Evolutionary conservation across 2,888 invertebrate species (phyloP).

Genomic region (Anodontia alba): DNA sequence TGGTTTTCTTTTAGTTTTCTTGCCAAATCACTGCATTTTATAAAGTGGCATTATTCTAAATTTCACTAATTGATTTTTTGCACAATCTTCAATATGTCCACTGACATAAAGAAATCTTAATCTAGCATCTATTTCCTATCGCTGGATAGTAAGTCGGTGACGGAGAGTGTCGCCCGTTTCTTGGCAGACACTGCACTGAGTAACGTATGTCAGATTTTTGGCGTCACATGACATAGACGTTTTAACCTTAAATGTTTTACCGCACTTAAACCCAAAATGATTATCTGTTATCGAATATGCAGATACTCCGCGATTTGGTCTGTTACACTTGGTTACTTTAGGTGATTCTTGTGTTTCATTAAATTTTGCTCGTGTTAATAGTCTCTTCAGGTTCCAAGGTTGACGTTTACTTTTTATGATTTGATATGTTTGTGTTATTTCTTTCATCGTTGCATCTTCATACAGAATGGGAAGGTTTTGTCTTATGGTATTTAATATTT

Average conservation of each 20-base stretch:
- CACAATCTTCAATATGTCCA: not conserved
- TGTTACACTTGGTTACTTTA: not conserved
- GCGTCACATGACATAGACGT: slow-evolving; percentile 7
- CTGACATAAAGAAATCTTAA: not conserved
- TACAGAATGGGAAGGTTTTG: not conserved
- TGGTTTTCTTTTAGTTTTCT: not conserved
- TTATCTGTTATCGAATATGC: not conserved
- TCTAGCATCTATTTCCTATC: not conserved
- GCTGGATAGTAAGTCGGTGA: not conserved
- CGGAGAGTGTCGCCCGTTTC: slow-evolving; percentile 7
- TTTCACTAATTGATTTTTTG: not conserved
- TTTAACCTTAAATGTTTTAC: not conserved
- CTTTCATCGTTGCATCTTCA: not conserved
- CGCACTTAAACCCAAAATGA: not conserved
- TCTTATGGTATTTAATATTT: not conserved
- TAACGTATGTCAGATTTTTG: not conserved
- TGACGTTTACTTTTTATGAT: not conserved
- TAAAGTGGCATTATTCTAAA: not conserved
- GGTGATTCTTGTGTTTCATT: not conserved
- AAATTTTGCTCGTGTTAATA: not conserved
- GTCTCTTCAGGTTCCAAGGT: not conserved
- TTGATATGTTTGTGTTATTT: not conserved
- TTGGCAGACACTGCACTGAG: not conserved
- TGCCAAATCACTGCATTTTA: not conserved
- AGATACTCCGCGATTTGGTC: slow-evolving; percentile 6